A percentile compares a stretch with the other conserved stretches of the same genome.
These are phyloP conservation scores for Poeciliopsis retropinna DNA, from an alignment of 2,113 vertebrate species.

Conservation along the genomic window DNA sequence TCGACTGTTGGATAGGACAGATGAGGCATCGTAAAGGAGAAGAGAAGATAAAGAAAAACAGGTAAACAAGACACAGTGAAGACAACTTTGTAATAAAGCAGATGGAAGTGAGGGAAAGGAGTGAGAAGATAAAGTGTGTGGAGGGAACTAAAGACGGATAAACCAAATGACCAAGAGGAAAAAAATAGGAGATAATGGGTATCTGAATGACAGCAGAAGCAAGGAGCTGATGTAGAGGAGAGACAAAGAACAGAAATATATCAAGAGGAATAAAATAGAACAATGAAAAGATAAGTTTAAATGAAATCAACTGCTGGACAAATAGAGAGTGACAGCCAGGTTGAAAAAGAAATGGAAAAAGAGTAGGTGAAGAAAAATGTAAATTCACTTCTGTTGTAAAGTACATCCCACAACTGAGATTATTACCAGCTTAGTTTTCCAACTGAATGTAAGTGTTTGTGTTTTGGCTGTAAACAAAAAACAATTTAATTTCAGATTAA, in stretches of 20 bases:
- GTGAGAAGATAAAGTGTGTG: not conserved
- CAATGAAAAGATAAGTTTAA: not conserved
- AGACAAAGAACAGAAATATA: constrained; percentile 14
- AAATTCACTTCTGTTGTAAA: not conserved
- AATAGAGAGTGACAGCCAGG: constrained; percentile 1
- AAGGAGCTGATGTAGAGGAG: constrained; percentile 2
- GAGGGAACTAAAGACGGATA: not conserved
- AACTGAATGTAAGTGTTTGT: not conserved
- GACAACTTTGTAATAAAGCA: not conserved
- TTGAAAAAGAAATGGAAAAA: not conserved
- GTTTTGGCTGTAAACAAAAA: not conserved
- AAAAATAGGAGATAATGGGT: not conserved
- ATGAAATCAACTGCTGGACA: constrained; percentile 13
- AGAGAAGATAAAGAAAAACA: constrained; percentile 4
- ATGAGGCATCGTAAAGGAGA: constrained; percentile 13
- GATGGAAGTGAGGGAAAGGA: not conserved
- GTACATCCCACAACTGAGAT: constrained; percentile 5
- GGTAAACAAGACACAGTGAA: constrained; percentile 13
- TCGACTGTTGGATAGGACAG: constrained; percentile 48
- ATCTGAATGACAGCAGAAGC: constrained; percentile 10
- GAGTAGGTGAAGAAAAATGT: not conserved
- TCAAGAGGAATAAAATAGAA: constrained; percentile 12
- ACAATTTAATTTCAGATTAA: no score
- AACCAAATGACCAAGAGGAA: not conserved
- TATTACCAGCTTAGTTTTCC: not conserved